phyloP scores from a whole-genome alignment of 2,113 vertebrate genomes.

The Osmerus mordax region DNA sequence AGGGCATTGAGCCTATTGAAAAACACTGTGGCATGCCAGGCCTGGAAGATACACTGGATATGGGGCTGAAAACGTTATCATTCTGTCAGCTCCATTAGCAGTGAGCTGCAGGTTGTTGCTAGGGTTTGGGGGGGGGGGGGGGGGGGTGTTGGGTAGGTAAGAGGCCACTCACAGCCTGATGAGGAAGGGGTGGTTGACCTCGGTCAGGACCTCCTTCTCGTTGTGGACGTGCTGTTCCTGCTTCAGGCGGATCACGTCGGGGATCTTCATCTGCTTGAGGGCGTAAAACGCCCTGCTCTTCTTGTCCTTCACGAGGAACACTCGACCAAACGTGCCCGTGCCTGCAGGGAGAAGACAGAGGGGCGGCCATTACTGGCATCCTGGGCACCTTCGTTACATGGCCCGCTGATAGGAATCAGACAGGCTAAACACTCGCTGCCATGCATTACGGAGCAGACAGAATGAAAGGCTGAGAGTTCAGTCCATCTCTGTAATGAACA shows the following conservation, averaged over 20 bases:
- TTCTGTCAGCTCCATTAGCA: no score
- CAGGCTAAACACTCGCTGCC: not conserved
- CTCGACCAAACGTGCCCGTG: slow-evolving; percentile 91
- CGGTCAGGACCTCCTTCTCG: slow-evolving; percentile 90
- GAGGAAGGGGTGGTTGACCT: slow-evolving; percentile 90
- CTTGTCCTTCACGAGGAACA: slow-evolving; percentile 90
- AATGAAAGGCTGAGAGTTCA: not conserved
- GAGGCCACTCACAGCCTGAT: slow-evolving; percentile 84
- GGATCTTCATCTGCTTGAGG: slow-evolving; percentile 95
- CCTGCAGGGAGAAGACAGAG: slow-evolving; percentile 63
- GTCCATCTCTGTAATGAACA: not conserved
- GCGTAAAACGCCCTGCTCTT: slow-evolving; percentile 78
- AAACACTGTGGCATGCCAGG: not conserved
- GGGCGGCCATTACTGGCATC: not conserved
- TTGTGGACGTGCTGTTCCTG: slow-evolving; percentile 97
- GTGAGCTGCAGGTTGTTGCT: no score
- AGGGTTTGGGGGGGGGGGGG: no score
- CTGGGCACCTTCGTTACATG: no score
- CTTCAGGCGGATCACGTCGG: slow-evolving; percentile 90
- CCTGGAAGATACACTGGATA: no score
- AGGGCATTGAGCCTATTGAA: not conserved
- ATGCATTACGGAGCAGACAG: not conserved
- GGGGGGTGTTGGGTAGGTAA: not conserved
- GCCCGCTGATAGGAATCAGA: not conserved
- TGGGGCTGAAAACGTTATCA: no score